Base-by-base conservation (phyloP, 2,113 vertebrate genomes). In the Spermophilus dauricus region DNA sequence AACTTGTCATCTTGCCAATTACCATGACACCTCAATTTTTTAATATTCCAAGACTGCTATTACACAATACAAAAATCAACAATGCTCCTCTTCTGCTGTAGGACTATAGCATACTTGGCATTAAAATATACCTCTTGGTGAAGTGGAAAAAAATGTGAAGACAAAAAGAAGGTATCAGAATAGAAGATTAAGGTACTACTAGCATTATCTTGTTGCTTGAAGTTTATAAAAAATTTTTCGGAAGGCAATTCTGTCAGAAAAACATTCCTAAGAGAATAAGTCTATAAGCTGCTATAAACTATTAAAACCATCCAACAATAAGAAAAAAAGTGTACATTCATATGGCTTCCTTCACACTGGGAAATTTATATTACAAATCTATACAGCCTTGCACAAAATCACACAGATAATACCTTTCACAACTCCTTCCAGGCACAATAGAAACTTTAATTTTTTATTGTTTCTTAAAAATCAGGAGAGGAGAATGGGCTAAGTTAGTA, bases 381-480 rank as follows among this genome's bases (percentile, higher is more conserved):
- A n/a, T 24, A 39, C 0, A 63, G 13, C 22, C 18, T 72, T 63
- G 83, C 8, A 63, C 6, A 39, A 39, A 13, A 42, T 12, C 4
- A 70, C 56, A 93, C 16, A 95, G 12, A 76, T 26, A 58, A 63
- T 39, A 75, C 2, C 2, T 51, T 53, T 65, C 53, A 30, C 0
- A 3, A 65, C 22, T 93, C 53, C 24, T 86, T 95, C 70, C 67
- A 75, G 13, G 14, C 2, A 45, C 6, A 95, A 92, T 0, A 89
- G 32, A 77, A 37, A 94, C 37, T 58, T 72, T 12, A 65, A 32
- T 75, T 67, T 76, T 91, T 58, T 37, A 85, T 8, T 95, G 26
- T 67, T 95, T 85, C n/a, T 93, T 91, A 87, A 86, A 86, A 82
- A 86, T 96, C 63, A 69, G 58, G 86, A 86, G 28, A 95, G 32